A percentile compares a stretch with the other conserved stretches of the same genome.
These are phyloP conservation scores for Uromys caudimaculatus DNA, from an alignment of 2,797 vertebrate genomes.

Conservation along the genomic window DNA sequence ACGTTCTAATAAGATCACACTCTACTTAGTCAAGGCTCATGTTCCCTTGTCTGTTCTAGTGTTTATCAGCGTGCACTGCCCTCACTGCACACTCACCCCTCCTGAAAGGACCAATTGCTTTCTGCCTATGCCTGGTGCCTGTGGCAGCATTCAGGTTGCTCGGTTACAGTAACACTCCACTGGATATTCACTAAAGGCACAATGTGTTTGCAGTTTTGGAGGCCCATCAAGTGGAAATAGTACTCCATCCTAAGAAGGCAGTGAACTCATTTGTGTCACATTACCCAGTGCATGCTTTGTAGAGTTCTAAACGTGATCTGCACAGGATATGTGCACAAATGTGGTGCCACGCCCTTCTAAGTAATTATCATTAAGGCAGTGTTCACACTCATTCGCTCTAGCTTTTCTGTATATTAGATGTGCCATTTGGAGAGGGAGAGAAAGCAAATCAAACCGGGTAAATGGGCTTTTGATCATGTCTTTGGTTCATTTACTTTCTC, in stretches of 20 bases:
- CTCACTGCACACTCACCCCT: background rate
- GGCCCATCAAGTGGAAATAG: conserved; percentile 83
- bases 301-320: conserved; percentile 42
- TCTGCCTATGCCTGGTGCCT: conserved; percentile 67
- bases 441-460: background rate
- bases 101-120: conserved; percentile 70
- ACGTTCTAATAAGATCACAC: conserved; percentile 75
- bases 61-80: conserved; percentile 67
- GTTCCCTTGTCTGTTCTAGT: conserved; percentile 61
- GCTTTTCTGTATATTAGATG: background rate
- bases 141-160: conserved; percentile 82
- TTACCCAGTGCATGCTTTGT: conserved; percentile 68
- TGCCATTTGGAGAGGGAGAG: background rate
- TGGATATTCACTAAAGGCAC: conserved; percentile 79
- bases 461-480: background rate
- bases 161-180: conserved; percentile 85
- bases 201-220: conserved; percentile 81
- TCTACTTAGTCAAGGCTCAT: conserved; percentile 63
- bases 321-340: conserved; percentile 30
- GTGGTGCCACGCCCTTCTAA: background rate
- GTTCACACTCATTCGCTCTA: background rate
- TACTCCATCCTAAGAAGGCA: conserved; percentile 75
- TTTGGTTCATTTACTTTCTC: conserved; percentile 40
- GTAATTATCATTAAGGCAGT: conserved; percentile 47
- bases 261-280: conserved; percentile 66